Conservation (phyloP, 2,797 vertebrate species). For the Anableps anableps region DNA sequence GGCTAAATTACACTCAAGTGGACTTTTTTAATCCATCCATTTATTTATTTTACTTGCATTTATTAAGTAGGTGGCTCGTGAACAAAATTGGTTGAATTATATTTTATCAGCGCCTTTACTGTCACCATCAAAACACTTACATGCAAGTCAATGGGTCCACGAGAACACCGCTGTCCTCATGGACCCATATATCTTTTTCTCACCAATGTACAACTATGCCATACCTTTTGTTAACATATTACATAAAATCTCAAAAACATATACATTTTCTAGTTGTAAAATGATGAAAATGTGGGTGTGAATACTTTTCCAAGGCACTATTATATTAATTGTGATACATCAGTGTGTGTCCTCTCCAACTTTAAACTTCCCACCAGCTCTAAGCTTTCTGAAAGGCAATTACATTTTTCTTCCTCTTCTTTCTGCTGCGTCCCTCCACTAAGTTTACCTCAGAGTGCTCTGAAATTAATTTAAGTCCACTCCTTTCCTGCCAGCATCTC, state of each 20-base stretch:
- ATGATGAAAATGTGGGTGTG: neutral
- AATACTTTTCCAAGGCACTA: neutral
- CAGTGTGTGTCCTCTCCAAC: slow-evolving; percentile 17
- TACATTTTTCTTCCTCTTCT: slow-evolving; percentile 43
- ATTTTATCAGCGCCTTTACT: too few species aligned
- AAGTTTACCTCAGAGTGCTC: slow-evolving; percentile 65
- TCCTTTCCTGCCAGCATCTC: slow-evolving; percentile 33
- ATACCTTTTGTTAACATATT: neutral
- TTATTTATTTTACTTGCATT: neutral
- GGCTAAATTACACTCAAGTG: neutral
- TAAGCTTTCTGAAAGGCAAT: slow-evolving; percentile 60
- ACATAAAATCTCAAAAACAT: neutral
- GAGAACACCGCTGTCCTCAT: too few species aligned
- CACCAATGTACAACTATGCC: neutral
- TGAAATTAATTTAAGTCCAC: slow-evolving; percentile 67
- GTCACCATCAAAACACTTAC: too few species aligned
- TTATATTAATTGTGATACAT: slow-evolving; percentile 33
- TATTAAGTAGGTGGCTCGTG: too few species aligned
- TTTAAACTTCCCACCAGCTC: slow-evolving; percentile 43
- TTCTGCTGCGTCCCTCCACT: slow-evolving; percentile 58
- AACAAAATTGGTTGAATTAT: neutral
- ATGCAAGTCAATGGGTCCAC: too few species aligned
- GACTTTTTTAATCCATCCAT: neutral
- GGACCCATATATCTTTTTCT: neutral
- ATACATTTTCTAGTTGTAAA: neutral